Percentiles rank a stretch among this genome's conserved stretches.
Conservation (phyloP, 2,113 vertebrate genomes). For the Cathartes aura region DNA sequence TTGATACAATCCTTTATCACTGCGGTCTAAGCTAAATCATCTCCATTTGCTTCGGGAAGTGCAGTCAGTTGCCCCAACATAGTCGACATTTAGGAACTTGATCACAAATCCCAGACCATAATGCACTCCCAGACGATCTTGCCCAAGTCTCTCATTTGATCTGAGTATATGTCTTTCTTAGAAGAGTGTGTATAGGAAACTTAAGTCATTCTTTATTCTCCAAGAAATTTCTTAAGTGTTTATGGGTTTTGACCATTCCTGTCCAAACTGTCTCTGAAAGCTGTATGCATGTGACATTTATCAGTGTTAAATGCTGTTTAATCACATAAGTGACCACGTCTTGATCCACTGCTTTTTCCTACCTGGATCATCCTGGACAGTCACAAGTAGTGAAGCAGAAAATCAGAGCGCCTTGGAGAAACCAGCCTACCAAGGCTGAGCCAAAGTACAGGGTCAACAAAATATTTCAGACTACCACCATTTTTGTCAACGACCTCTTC, state of each 20-base stretch:
- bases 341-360: background rate
- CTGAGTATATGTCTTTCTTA: background rate
- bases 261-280: background rate
- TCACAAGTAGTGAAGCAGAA: background rate
- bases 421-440: background rate
- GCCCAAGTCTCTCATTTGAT: background rate
- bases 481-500: background rate
- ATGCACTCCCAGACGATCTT: accelerated
- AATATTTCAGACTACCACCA: background rate
- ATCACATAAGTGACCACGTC: background rate
- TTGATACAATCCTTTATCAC: background rate
- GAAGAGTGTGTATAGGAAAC: background rate
- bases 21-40: background rate
- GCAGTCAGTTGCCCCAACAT: background rate
- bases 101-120: background rate
- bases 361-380: background rate
- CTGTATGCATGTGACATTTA: background rate
- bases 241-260: background rate
- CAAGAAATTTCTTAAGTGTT: background rate
- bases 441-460: background rate
- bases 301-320: background rate
- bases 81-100: background rate
- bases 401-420: background rate
- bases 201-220: background rate
- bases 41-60: background rate